These are phyloP conservation scores for Calcarius lapponicus DNA, from an alignment of 2,797 vertebrate genomes.

Conservation along the genomic window DNA sequence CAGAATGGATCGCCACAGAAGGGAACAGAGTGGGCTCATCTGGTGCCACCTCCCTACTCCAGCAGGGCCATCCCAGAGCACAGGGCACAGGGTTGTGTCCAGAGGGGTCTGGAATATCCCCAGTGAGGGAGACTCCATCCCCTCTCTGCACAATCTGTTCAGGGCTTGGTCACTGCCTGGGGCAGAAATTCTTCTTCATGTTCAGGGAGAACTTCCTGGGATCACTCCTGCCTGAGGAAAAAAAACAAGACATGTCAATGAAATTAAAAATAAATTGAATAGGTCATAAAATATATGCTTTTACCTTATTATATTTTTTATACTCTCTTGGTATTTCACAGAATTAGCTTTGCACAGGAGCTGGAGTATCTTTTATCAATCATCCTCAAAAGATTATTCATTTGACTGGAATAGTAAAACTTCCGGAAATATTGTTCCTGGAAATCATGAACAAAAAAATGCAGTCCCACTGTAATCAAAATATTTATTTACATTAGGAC, in stretches of 20 bases:
- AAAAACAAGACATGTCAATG: not conserved
- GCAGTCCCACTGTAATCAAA: not conserved
- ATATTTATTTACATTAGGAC: not conserved
- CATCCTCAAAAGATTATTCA: not conserved
- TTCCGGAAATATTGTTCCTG: not conserved
- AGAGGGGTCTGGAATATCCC: not conserved
- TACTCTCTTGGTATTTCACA: not conserved
- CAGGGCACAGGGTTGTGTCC: not conserved
- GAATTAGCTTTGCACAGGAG: not conserved
- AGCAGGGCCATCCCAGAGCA: not conserved
- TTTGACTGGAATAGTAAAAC: not conserved
- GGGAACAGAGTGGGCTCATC: not conserved
- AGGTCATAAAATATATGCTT: not conserved
- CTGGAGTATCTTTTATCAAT: not conserved
- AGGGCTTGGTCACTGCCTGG: fast-evolving
- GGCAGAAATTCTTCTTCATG: fast-evolving
- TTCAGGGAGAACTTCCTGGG: fast-evolving
- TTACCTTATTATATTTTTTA: not conserved
- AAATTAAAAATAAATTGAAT: not conserved
- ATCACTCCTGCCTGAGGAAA: not conserved
- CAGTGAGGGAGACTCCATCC: not conserved
- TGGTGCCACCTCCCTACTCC: not conserved
- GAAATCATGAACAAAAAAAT: not conserved
- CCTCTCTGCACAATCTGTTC: not conserved
- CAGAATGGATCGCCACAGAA: not conserved